These are phyloP conservation scores for Yoshiicerus persimilis DNA, from an alignment of 1,140 invertebrate genomes.

Conservation along the genomic window DNA sequence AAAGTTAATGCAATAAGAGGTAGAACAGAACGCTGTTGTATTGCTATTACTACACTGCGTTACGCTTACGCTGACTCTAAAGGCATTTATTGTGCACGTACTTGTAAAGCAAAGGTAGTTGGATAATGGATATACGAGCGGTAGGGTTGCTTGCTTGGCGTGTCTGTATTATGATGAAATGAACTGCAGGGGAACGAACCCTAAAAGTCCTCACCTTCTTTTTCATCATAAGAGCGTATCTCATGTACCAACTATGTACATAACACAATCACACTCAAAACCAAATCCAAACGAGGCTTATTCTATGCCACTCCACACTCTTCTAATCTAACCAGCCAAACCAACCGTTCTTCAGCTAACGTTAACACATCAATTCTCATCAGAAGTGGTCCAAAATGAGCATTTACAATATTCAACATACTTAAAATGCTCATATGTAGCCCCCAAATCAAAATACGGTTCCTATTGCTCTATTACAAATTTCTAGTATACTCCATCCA, in stretches of 20 bases:
- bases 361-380: neutral
- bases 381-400: neutral
- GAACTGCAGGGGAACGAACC: conserved; percentile 17
- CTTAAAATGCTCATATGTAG: neutral
- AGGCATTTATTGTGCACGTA: neutral
- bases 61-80: neutral
- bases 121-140: neutral
- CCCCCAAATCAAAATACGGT: neutral
- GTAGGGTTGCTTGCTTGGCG: neutral
- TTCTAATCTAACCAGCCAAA: neutral
- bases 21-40: neutral
- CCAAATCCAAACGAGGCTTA: neutral
- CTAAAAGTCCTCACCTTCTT: conserved; percentile 18
- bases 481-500: too few species aligned
- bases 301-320: neutral
- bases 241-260: neutral
- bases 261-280: neutral
- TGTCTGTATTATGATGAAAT: conserved; percentile 17
- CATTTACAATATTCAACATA: neutral
- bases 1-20: neutral
- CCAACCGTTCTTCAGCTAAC: neutral
- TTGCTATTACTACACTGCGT: neutral
- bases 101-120: neutral
- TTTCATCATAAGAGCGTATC: conserved; percentile 4
- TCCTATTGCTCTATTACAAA: neutral